phyloP scores from a whole-genome alignment of 2,888 invertebrate genomes.

The Mesorhabditis belari region DNA sequence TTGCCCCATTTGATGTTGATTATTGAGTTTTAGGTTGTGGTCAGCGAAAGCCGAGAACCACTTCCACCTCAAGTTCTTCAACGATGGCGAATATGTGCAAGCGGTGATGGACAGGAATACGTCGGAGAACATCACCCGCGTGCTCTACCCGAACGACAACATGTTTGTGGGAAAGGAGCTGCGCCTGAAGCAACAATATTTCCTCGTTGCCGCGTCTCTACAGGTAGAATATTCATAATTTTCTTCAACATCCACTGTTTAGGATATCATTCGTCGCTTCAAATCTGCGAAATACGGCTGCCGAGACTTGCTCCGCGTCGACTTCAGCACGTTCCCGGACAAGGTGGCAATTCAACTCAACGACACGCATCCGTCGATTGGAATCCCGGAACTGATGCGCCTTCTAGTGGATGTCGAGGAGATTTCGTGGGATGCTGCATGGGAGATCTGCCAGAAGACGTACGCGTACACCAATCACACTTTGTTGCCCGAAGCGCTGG shows the following conservation, averaged over 20 bases:
- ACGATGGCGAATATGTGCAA: slow-evolving; percentile 60
- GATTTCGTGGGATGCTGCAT: slow-evolving; percentile 73
- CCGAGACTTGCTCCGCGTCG: slow-evolving; percentile 75
- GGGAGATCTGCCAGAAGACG: slow-evolving; percentile 60
- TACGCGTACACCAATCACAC: slow-evolving; percentile 99
- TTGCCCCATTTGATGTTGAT: no score
- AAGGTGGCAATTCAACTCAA: no score
- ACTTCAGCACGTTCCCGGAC: slow-evolving; percentile 80
- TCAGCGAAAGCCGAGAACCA: slow-evolving; percentile 59
- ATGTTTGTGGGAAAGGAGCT: slow-evolving; percentile 98
- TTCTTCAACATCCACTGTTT: no score
- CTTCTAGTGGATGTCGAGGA: slow-evolving; percentile 86
- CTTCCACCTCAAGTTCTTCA: slow-evolving; percentile 52
- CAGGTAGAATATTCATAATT: no score
- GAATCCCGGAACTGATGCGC: slow-evolving; percentile 93
- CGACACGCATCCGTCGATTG: slow-evolving; percentile 90
- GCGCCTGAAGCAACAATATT: slow-evolving; percentile 96
- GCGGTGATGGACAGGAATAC: slow-evolving; percentile 95
- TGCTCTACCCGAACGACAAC: no score
- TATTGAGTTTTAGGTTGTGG: no score
- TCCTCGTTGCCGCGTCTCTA: slow-evolving; percentile 95
- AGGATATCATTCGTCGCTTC: slow-evolving; percentile 91
- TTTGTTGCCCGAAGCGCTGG: slow-evolving; percentile 90
- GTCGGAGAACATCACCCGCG: no score
- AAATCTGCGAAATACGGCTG: slow-evolving; percentile 88